Conservation (phyloP, 2,888 invertebrate genomes). For the Cerastis leucographa region DNA sequence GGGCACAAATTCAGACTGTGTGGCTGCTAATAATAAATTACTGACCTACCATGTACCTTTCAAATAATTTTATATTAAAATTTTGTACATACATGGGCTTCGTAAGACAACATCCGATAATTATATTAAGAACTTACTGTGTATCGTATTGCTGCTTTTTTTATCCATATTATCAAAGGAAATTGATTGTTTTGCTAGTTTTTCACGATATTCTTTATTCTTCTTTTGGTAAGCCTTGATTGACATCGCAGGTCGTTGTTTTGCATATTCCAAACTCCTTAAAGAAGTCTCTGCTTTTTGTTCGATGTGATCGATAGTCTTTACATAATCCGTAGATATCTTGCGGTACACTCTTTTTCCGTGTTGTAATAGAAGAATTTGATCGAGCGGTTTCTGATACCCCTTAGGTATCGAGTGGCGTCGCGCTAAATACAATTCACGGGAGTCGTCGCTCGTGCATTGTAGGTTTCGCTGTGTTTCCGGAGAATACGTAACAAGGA, state of each 20-base stretch:
- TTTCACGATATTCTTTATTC: conserved; percentile 73
- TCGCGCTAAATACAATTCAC: conserved; percentile 65
- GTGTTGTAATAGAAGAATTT: conserved; percentile 79
- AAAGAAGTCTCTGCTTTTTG: conserved; percentile 74
- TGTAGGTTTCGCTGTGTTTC: conserved; percentile 40
- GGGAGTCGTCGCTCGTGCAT: conserved; percentile 65
- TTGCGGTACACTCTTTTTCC: conserved; percentile 77
- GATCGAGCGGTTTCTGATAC: conserved; percentile 68
- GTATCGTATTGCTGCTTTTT: not conserved
- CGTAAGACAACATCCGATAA: not conserved
- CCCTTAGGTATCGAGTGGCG: conserved; percentile 65
- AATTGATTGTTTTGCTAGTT: conserved; percentile 30
- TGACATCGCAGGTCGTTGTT: conserved; percentile 78
- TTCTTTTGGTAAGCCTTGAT: conserved; percentile 79
- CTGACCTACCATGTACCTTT: too few species aligned
- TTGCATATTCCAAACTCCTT: conserved; percentile 80
- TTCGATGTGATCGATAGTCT: conserved; percentile 78
- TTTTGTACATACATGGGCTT: not conserved
- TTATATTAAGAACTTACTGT: conserved; percentile 11
- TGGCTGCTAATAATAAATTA: too few species aligned
- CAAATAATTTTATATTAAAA: not conserved
- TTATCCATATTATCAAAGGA: not conserved
- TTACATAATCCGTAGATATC: conserved; percentile 84
- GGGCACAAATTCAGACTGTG: too few species aligned
- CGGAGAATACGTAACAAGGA: conserved; percentile 70